phyloP scores from a whole-genome alignment of 2,888 invertebrate species.

The Eristalis arbustorum region DNA sequence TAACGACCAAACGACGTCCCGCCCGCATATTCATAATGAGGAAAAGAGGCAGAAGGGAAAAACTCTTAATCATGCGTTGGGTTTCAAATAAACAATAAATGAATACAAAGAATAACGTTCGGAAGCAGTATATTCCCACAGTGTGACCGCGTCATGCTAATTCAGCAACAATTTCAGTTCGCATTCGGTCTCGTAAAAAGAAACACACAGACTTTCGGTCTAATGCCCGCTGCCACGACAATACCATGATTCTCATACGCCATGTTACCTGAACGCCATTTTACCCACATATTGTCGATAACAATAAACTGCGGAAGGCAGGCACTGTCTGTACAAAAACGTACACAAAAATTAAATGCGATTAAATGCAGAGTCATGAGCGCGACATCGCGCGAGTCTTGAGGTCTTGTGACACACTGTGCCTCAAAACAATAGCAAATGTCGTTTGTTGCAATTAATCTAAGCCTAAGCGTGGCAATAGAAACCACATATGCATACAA shows the following conservation, averaged over 20 bases:
- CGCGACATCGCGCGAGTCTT: conserved; percentile 45
- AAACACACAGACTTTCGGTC: background rate
- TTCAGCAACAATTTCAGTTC: conserved; percentile 23
- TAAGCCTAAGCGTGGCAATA: background rate
- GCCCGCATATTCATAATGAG: conserved; percentile 50
- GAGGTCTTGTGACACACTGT: conserved; percentile 55
- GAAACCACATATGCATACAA: background rate
- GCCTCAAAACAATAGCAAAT: conserved; percentile 57
- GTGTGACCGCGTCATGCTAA: conserved; percentile 18
- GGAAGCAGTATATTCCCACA: background rate
- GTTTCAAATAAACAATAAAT: conserved; percentile 14
- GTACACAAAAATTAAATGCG: conserved; percentile 11
- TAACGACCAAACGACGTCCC: conserved; percentile 4
- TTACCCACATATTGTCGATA: conserved; percentile 54
- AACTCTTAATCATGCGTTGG: conserved; percentile 17
- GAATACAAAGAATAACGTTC: conserved; percentile 13
- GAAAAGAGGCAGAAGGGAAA: conserved; percentile 18
- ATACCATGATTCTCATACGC: conserved; percentile 24
- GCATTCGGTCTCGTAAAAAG: conserved; percentile 22
- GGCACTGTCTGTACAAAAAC: conserved; percentile 11
- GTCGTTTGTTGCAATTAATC: conserved; percentile 55
- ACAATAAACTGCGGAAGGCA: conserved; percentile 41
- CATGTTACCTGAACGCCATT: conserved; percentile 36
- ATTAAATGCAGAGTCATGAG: conserved; percentile 64
- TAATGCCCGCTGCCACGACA: conserved; percentile 18